Evolutionary conservation across 2,113 vertebrate genomes (phyloP).

Genomic region (Ictalurus punctatus): DNA sequence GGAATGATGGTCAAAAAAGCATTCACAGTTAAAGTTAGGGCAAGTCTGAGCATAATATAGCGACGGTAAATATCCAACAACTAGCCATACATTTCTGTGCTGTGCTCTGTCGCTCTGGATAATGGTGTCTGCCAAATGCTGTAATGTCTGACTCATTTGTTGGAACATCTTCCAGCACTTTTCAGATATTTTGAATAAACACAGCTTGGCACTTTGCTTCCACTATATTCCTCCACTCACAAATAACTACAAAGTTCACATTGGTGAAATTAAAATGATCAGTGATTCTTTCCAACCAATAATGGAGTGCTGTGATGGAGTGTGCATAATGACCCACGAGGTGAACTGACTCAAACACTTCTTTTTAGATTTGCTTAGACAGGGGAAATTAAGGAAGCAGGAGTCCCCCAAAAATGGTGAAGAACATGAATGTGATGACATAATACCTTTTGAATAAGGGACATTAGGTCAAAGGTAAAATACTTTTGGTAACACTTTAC

Average conservation of each 20-base stretch:
- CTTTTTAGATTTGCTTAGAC: neutral
- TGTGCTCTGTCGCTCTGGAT: too few relatives aligned
- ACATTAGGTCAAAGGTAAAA: neutral
- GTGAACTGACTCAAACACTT: neutral
- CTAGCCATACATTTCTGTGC: neutral
- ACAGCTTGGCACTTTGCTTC: neutral
- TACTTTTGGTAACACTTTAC: neutral
- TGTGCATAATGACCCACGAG: neutral
- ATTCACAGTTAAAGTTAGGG: neutral
- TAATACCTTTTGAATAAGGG: neutral
- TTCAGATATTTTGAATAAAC: neutral
- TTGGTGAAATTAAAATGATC: neutral
- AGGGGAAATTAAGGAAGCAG: neutral
- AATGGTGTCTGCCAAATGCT: too few relatives aligned
- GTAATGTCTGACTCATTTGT: neutral
- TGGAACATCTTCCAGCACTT: neutral
- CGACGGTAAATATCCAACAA: neutral
- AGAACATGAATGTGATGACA: neutral
- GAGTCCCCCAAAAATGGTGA: neutral
- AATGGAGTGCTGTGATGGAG: neutral
- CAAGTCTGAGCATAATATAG: neutral
- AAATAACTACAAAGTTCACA: constrained; percentile 2
- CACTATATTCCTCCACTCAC: neutral
- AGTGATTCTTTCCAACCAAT: constrained; percentile 9
- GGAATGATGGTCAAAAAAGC: neutral